Evolutionary conservation across 2,797 vertebrate species (phyloP).

Genomic region (Allobates femoralis): DNA sequence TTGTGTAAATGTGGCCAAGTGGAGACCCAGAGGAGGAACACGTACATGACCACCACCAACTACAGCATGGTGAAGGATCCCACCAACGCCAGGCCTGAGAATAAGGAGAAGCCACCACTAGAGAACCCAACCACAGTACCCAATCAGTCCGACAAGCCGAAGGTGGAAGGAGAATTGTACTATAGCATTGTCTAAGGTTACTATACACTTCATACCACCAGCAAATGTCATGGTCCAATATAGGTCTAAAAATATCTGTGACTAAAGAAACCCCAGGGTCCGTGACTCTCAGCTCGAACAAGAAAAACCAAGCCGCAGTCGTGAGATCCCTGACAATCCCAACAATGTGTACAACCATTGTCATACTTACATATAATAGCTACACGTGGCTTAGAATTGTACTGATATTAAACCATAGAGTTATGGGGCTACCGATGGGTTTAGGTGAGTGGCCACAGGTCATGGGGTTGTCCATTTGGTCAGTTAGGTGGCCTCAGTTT

Average conservation of each 20-base stretch:
- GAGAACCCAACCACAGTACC: not conserved
- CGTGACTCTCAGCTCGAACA: not conserved
- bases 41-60: constrained; percentile 68
- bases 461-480: no score
- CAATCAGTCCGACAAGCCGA: not conserved
- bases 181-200: constrained; percentile 60
- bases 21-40: constrained; percentile 66
- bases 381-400: not conserved
- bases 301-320: not conserved
- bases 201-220: not conserved
- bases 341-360: not conserved
- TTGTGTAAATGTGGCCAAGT: constrained; percentile 77
- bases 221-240: not conserved
- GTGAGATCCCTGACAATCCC: not conserved
- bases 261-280: not conserved
- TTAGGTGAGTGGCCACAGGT: no score
- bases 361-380: not conserved
- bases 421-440: no score
- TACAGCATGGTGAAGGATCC: constrained; percentile 69
- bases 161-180: constrained; percentile 38
- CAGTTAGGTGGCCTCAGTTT: no score
- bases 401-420: not conserved
- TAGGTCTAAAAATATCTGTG: not conserved
- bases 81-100: constrained; percentile 61
- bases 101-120: constrained; percentile 36